Base-by-base conservation (phyloP, 2,113 vertebrate genomes). In the Lichenostomus cassidix region DNA sequence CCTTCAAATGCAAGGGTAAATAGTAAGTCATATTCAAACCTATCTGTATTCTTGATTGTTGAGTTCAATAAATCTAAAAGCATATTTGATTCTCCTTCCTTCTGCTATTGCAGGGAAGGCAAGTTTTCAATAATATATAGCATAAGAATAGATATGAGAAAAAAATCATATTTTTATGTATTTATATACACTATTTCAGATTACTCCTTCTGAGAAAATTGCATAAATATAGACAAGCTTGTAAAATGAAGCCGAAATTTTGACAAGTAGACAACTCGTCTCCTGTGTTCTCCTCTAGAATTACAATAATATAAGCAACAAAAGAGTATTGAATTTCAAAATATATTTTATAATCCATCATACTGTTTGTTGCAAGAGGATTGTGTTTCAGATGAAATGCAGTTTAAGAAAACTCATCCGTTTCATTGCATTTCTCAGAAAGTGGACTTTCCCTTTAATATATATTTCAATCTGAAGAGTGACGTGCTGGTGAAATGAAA, bases 401-500 rank as follows among this genome's bases (percentile, higher is more conserved):
- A 7, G 87, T 96, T 97, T 97, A 97, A 96, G 94, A 96, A 96
- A 96, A 86, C 71, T 87, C 74, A 94, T 96, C 87, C 25, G 0
- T 95, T 96, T 95, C 27, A 35, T 95, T 96, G 58, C 50, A 83
- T 95, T 94, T 97, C 90, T 94, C 88, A 71, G 93, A 96, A 98
- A 89, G 77, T 94, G 64, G 75, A 85, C 42, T 94, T 97, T 96
- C 75, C 58, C 63, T 96, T 97, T 98, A 98, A 98, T 97, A 97
- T 94, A 94, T 98, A 97, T 98, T 97, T 97, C 97, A 97, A 96
- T 98, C 90, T 97, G 86, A 97, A 95, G 79, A 97, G 60, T 4
- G 63, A 96, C 6, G 14, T 92, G 56, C 92, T 90, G 91, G 87
- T 60, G 67, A 97, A 98, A 98, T 98, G 96, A 98, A 97, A 98